Percentiles rank a stretch among this genome's conserved stretches.
These are phyloP conservation scores for Gambusia holbrooki DNA, from an alignment of 2,113 vertebrate genomes.

Conservation along the genomic window DNA sequence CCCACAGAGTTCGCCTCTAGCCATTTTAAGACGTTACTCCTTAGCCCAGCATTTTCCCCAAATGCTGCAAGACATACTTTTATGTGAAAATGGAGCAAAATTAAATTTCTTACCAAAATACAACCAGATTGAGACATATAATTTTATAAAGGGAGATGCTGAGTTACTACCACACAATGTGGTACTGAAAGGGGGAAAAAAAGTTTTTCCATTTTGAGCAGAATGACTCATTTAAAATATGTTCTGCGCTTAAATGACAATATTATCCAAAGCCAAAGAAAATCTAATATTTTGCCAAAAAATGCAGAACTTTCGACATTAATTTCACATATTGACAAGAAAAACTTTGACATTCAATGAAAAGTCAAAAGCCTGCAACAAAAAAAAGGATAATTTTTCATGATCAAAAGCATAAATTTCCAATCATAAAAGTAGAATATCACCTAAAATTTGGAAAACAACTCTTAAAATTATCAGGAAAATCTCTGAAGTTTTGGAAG, in stretches of 20 bases:
- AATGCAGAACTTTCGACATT: too few species aligned
- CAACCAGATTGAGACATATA: neutral
- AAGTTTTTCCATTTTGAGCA: neutral
- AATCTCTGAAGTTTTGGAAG: too few species aligned
- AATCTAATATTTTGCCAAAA: too few species aligned
- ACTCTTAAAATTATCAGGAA: too few species aligned
- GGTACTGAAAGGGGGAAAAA: slow-evolving; percentile 8
- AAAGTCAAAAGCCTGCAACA: too few species aligned
- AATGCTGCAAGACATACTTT: slow-evolving; percentile 10
- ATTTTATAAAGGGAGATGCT: slow-evolving; percentile 5
- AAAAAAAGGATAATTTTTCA: too few species aligned
- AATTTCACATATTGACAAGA: too few species aligned
- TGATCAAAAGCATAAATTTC: too few species aligned
- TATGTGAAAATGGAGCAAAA: slow-evolving; percentile 10
- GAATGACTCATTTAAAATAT: neutral
- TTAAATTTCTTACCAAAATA: neutral
- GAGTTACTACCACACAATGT: slow-evolving; percentile 5
- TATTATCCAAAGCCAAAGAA: neutral
- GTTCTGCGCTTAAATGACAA: neutral
- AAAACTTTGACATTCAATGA: too few species aligned
- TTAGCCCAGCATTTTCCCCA: slow-evolving; percentile 7
- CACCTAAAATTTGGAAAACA: too few species aligned
- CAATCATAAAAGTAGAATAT: too few species aligned
- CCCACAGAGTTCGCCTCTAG: neutral
- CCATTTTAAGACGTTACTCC: slow-evolving; percentile 7